Percentiles rank a stretch among this genome's conserved stretches.
phyloP scores from a whole-genome alignment of 1,140 invertebrate genomes.

The Bradynema listronoti region DNA sequence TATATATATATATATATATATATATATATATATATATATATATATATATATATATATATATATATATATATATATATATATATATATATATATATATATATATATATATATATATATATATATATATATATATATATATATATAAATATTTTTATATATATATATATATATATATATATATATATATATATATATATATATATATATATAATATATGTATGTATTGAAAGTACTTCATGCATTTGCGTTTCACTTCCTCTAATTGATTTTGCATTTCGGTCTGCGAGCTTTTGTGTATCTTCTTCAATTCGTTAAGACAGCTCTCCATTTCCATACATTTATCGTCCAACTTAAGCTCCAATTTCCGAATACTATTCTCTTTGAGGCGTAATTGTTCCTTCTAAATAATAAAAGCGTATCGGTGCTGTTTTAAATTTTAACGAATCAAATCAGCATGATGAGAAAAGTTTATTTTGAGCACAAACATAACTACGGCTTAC shows the following conservation, averaged over 20 bases:
- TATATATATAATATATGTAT: too few relatives aligned
- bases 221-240: constrained; percentile 22
- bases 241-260: constrained; percentile 43
- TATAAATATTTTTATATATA: too few relatives aligned
- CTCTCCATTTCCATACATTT: constrained; percentile 51
- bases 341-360: constrained; percentile 48
- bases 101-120: too few relatives aligned
- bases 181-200: too few relatives aligned
- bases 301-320: constrained; percentile 44
- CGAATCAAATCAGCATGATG: neutral
- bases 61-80: too few relatives aligned
- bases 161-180: too few relatives aligned
- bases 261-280: constrained; percentile 41
- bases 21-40: too few relatives aligned
- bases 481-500: constrained; percentile 12
- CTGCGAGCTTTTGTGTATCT: constrained; percentile 39
- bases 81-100: too few relatives aligned
- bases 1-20: too few relatives aligned
- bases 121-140: too few relatives aligned
- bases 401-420: constrained; percentile 18
- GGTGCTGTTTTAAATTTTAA: neutral
- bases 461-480: constrained; percentile 7
- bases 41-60: too few relatives aligned
- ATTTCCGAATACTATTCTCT: constrained; percentile 34
- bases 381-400: constrained; percentile 44